These are phyloP conservation scores for Monomorium pharaonis DNA, from an alignment of 1,140 invertebrate species.

Conservation along the genomic window DNA sequence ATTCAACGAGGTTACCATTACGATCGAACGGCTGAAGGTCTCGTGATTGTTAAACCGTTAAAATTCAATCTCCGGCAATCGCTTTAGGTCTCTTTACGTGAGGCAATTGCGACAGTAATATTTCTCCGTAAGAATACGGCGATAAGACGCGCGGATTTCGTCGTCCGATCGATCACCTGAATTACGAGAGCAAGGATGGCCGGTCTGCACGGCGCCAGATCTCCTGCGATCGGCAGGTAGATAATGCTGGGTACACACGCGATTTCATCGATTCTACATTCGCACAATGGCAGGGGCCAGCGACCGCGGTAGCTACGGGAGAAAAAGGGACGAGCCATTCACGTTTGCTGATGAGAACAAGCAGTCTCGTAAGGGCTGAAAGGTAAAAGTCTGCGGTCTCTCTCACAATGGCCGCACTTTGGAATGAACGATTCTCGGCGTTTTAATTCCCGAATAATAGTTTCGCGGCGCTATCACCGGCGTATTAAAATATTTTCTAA, in stretches of 20 bases:
- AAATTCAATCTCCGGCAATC: slow-evolving; percentile 42
- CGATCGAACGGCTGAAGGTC: slow-evolving; percentile 6
- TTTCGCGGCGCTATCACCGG: neutral
- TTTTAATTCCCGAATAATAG: slow-evolving; percentile 57
- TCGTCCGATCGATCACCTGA: slow-evolving; percentile 63
- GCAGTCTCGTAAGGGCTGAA: slow-evolving; percentile 66
- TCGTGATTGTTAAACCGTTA: slow-evolving; percentile 29
- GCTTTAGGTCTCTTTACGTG: slow-evolving; percentile 15
- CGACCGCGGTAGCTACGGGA: slow-evolving; percentile 56
- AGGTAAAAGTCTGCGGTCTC: slow-evolving; percentile 70
- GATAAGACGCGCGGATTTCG: slow-evolving; percentile 54
- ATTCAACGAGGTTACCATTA: neutral
- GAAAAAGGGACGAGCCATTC: slow-evolving; percentile 72
- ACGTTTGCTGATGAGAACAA: slow-evolving; percentile 73
- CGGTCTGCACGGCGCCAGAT: slow-evolving; percentile 74
- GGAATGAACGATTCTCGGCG: slow-evolving; percentile 31
- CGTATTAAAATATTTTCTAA: neutral
- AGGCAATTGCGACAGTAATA: slow-evolving; percentile 39
- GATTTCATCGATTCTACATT: slow-evolving; percentile 79
- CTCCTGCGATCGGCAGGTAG: slow-evolving; percentile 80
- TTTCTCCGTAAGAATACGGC: slow-evolving; percentile 31
- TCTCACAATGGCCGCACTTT: slow-evolving; percentile 44
- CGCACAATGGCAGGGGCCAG: slow-evolving; percentile 73
- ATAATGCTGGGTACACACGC: slow-evolving; percentile 80
- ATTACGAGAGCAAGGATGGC: slow-evolving; percentile 63